A percentile compares a stretch with the other conserved stretches of the same genome.
Conservation (phyloP, 2,113 vertebrate genomes). For the Pteronura brasiliensis region DNA sequence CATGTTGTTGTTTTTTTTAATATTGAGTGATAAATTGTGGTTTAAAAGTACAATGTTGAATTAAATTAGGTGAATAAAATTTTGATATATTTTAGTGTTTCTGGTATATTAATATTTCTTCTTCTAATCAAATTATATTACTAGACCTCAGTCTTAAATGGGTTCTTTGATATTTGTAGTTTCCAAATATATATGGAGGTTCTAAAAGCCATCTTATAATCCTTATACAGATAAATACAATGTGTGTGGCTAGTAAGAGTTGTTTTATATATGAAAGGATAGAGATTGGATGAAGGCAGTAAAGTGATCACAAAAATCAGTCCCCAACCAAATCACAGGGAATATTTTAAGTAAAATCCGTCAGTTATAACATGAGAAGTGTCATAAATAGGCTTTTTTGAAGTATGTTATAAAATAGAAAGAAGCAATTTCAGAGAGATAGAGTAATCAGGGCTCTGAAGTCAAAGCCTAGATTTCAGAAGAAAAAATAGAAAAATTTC, state of each 20-base stretch:
- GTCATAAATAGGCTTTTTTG: background rate
- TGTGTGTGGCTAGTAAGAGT: background rate
- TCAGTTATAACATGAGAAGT: background rate
- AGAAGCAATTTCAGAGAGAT: background rate
- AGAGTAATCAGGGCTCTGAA: background rate
- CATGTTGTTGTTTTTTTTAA: background rate
- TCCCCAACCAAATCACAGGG: background rate
- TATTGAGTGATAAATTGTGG: background rate
- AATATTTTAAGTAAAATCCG: background rate
- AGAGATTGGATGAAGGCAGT: background rate
- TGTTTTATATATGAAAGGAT: background rate
- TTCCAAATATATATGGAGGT: background rate
- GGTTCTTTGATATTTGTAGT: background rate
- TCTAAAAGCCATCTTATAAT: background rate
- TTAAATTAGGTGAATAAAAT: background rate
- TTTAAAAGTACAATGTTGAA: background rate
- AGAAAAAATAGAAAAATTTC: background rate
- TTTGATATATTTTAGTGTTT: background rate
- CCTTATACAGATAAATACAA: background rate
- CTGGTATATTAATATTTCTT: background rate
- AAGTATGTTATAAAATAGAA: background rate
- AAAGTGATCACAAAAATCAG: background rate
- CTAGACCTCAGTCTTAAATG: background rate
- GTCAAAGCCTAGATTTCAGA: background rate
- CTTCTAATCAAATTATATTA: background rate